Conservation (phyloP, 92 coral and sea anemone genomes). For the Heteractis magnifica region DNA sequence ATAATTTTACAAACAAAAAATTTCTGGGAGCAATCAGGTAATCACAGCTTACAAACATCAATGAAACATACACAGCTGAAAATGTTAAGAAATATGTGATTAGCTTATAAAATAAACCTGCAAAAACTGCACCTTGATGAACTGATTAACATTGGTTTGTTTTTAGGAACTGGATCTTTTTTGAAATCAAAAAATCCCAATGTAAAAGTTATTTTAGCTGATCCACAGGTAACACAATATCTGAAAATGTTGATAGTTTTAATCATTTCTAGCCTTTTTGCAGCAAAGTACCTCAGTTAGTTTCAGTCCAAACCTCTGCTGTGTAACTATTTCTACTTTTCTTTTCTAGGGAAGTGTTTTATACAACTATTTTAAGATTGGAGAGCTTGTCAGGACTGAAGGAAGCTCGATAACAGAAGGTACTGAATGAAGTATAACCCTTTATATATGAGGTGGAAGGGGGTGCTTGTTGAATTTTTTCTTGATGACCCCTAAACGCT, state of each 20-base stretch:
- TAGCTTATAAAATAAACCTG: not conserved
- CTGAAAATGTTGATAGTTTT: not conserved
- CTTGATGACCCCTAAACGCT: too few species aligned
- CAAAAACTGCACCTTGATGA: not conserved
- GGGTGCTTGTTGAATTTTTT: too few species aligned
- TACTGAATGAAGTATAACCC: not conserved
- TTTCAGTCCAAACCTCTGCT: not conserved
- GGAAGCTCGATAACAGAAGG: constrained; percentile 98
- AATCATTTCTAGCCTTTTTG: not conserved
- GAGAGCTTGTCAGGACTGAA: constrained; percentile 90
- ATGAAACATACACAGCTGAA: too few species aligned
- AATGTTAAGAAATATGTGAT: not conserved
- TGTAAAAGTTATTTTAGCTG: constrained; percentile 89
- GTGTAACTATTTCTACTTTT: not conserved
- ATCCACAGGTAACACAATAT: constrained; percentile 72
- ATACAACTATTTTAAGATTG: constrained; percentile 84
- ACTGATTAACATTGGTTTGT: not conserved
- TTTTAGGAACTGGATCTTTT: constrained; percentile 83
- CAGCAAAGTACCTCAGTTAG: not conserved
- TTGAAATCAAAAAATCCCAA: constrained; percentile 88
- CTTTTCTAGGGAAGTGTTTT: constrained; percentile 87
- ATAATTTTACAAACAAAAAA: too few species aligned
- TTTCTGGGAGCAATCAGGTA: too few species aligned
- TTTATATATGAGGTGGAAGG: too few species aligned
- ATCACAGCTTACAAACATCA: too few species aligned